Evolutionary conservation across 2,888 invertebrate genomes (phyloP), one percentile per base, ranked within the genome.

Genomic region (Brachyopa scutellaris): DNA sequence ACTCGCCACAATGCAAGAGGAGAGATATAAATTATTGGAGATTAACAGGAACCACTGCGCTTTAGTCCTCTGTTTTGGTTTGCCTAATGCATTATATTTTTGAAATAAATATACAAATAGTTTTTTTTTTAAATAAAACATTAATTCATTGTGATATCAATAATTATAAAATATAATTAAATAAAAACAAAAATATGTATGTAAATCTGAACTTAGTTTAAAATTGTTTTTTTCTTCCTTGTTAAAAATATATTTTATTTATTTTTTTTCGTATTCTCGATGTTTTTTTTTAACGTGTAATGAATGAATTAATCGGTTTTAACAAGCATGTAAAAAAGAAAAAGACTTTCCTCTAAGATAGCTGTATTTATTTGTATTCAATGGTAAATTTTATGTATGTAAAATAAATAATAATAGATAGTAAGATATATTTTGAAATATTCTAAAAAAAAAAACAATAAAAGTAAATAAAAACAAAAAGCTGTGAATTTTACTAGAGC

Each of bases 361-460:
- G 55, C 42, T 59, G 76, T 80, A 76, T 76, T 80, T 80, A 74
- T 69, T 73, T 69, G 79, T 79, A 74, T 62, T 74, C 74, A 69
- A 62, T 76, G 62, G 59, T 64, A 80, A 62, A 51, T 64, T 80
- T 76, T 64, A 76, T 64, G 73, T 66, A 66, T 40, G 49, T 49
- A 40, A 49, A 55, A 29, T 74, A 19, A 69, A 80, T 80, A 80
- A 80, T 80, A 80, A 64, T 80, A 80, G 69, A 80, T 64, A 64
- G 76, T 76, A 80, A 80, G 80, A 62, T 80, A 80, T 80, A 80
- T 80, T 80, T 80, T 80, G 80, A 80, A 80, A 80, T 69, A 80
- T 76, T 74, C 74, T 61, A 61, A 67, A 73, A 45, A 53, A 55
- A 38, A 59, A 67, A 61, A 47, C 11, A 47, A n/a, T n/a, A n/a